Evolutionary conservation across 2,888 invertebrate genomes (phyloP), one percentile per base, ranked within the genome.

Genomic region (Xanthorhoe spadicearia): DNA sequence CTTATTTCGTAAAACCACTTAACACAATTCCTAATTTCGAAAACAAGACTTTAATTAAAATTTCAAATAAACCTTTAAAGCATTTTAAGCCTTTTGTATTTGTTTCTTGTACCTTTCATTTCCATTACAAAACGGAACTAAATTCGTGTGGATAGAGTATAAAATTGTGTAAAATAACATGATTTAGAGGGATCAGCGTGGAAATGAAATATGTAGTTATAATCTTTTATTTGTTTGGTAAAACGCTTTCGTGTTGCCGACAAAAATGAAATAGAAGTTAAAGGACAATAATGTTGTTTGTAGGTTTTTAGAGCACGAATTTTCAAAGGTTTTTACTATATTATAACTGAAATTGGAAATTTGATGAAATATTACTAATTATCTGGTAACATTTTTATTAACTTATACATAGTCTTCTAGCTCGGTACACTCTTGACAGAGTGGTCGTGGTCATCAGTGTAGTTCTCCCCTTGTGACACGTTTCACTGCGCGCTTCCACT

Each of bases 1-100:
- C 32, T 32, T 32, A 32, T 43, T 43, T 43, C 13, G 13, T 13
- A 13, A 13, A 43, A 3, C 38, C 38, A 13, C 13, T 13, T 13
- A 43, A 48, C 15, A 48, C 48, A 48, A 48, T 48, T 48, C 48
- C 15, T 48, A 48, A 48, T 48, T 48, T 48, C 48, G 17, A 48
- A 48, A 48, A 48, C 48, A 48, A 48, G 48, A 15, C 48, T 48
- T 17, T 48, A 48, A 48, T 48, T 48, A 48, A 48, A 48, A 48
- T 48, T 48, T 48, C 15, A 48, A 15, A 13, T 10, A 10, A 43
- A 43, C 43, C 32, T 32, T 32, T 32, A 32, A 10, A 43, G 8
- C 48, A 8, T 48, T 17, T 48, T 48, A 48, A 48, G 48, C 48
- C 48, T 48, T 48, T 48, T 48, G 17, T 48, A 48, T 48, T 46